These are phyloP conservation scores for Mirza zaza DNA, from an alignment of 2,113 vertebrate species.

Conservation along the genomic window DNA sequence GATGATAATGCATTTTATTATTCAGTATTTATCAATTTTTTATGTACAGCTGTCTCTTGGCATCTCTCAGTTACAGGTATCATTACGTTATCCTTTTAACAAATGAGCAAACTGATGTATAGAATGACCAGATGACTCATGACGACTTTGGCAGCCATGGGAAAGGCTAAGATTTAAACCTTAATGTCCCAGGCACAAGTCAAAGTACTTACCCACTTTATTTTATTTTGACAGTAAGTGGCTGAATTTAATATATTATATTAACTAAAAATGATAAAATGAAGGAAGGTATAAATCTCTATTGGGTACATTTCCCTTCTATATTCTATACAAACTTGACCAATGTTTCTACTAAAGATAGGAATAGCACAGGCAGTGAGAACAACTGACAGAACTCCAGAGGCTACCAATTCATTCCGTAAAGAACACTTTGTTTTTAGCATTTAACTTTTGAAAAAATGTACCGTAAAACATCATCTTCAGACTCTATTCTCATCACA, in stretches of 20 bases:
- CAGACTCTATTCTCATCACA: neutral
- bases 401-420: neutral
- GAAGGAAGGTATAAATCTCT: neutral
- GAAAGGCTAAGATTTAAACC: slow-evolving; percentile 11
- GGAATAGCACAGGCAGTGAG: neutral
- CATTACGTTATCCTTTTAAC: neutral
- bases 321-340: neutral
- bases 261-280: neutral
- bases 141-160: neutral
- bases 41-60: neutral
- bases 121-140: neutral
- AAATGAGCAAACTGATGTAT: neutral
- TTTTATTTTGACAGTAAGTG: neutral
- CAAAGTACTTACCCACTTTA: neutral
- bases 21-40: neutral
- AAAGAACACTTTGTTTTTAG: neutral
- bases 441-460: neutral
- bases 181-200: neutral
- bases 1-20: neutral
- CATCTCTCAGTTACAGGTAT: neutral
- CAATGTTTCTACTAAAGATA: neutral
- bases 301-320: neutral
- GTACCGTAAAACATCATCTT: neutral
- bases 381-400: neutral
- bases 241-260: neutral